Base-by-base conservation (phyloP, 2,888 invertebrate species). In the Lasiommata megera region DNA sequence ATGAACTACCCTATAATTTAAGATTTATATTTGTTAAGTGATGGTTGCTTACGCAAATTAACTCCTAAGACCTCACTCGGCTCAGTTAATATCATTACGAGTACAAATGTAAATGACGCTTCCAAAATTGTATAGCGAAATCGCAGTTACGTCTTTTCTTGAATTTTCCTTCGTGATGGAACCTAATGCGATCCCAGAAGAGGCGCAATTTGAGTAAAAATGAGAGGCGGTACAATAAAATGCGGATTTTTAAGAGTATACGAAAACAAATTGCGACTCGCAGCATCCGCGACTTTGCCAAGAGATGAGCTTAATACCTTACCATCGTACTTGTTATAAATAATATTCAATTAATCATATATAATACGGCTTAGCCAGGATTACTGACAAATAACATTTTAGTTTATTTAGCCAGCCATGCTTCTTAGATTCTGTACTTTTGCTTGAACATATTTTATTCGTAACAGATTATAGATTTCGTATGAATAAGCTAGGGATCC, bases 231-330 rank as follows among this genome's bases (percentile, higher is more conserved):
- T 79, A 84, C 86, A 85, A 84, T 88, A 87, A 86, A 88, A 87
- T 84, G 82, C 70, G 86, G 82, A 84, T 87, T 88, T 88, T 87
- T 86, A 87, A 87, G 84, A 82, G 80, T 83, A 79, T 82, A 76
- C 77, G 78, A 69, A 82, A 84, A 86, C 87, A 87, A 88, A 88
- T 88, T 87, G 85, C 82, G 78, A 79, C 77, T 76, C 70, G 73
- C 69, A 77, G 73, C 76, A 73, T 75, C 79, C 79, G 75, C 78
- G 74, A 77, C 76, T 68, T 74, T 74, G 76, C 73, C 68, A 71
- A 69, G 75, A 82, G 81, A 82, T 80, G 82, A 81, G 77, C 73
- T 71, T 61, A 56, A 56, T 61, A 78, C 82, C 80, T 59, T 85
- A 85, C 85, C 62, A 79, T 40, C 46, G 48, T 12, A 37, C 37